A percentile compares a stretch with the other conserved stretches of the same genome.
phyloP scores from a whole-genome alignment of 2,113 vertebrate genomes.

The Limnothrissa miodon region DNA sequence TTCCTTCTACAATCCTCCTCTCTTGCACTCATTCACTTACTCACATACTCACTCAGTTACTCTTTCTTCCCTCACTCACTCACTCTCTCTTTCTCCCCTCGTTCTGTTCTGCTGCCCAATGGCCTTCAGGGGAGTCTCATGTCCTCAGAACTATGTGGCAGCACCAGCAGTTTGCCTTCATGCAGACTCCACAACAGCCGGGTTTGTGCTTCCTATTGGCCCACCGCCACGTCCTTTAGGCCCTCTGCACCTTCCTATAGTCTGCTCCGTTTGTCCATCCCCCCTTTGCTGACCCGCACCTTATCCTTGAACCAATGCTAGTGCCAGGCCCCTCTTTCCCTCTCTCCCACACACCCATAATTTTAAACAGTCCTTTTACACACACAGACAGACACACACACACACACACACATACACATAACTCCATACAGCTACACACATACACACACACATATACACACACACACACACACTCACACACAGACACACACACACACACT shows the following conservation, averaged over 20 bases:
- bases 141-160: constrained; percentile 45
- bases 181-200: constrained; percentile 48
- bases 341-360: neutral
- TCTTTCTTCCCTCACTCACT: neutral
- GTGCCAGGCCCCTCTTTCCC: too few species aligned
- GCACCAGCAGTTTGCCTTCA: constrained; percentile 49
- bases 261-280: neutral
- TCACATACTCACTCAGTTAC: constrained; percentile 1
- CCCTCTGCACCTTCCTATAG: neutral
- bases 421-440: too few species aligned
- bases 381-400: too few species aligned
- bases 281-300: neutral
- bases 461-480: too few species aligned
- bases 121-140: constrained; percentile 35
- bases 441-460: too few species aligned
- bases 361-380: too few species aligned
- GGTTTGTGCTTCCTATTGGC: constrained; percentile 41
- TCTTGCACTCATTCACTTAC: neutral
- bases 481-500: too few species aligned
- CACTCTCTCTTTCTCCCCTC: neutral
- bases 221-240: neutral
- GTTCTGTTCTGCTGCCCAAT: neutral
- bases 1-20: neutral
- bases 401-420: too few species aligned
- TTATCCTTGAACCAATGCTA: too few species aligned